phyloP scores from a whole-genome alignment of 2,113 vertebrate genomes.

The Pluvialis apricaria region DNA sequence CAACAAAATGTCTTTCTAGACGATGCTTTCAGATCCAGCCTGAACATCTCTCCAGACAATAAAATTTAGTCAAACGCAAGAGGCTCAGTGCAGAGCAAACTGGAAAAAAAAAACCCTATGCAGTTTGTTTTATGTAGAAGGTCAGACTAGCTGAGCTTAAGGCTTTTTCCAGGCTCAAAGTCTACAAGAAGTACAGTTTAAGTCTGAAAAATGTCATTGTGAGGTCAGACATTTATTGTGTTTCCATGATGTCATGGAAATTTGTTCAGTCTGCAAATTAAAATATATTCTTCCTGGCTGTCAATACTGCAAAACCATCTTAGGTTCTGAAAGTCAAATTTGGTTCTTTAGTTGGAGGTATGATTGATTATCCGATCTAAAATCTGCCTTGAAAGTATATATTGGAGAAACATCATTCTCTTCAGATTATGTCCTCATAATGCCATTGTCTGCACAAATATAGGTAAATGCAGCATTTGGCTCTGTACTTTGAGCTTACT shows the following conservation, averaged over 20 bases:
- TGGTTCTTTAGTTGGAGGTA: neutral
- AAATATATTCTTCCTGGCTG: constrained; percentile 49
- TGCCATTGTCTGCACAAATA: constrained; percentile 46
- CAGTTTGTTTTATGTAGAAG: constrained; percentile 21
- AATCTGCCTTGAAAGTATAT: constrained; percentile 32
- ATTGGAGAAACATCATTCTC: constrained; percentile 44
- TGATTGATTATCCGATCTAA: constrained; percentile 39
- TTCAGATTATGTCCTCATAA: constrained; percentile 46
- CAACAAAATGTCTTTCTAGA: neutral
- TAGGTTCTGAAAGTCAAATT: constrained; percentile 46
- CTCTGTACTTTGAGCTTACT: constrained; percentile 44
- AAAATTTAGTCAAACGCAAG: neutral
- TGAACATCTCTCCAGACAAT: neutral
- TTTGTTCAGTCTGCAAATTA: constrained; percentile 50
- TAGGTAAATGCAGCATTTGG: constrained; percentile 55
- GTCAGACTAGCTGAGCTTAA: constrained; percentile 25
- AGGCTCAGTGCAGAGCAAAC: neutral
- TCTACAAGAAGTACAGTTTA: constrained; percentile 25
- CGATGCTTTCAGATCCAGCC: neutral
- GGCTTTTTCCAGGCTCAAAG: constrained; percentile 20
- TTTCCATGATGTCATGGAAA: constrained; percentile 55
- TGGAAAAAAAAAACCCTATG: neutral
- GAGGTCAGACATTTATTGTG: constrained; percentile 49
- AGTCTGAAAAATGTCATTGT: constrained; percentile 47
- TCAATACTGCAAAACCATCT: constrained; percentile 42